Base-by-base conservation (phyloP, 2,888 invertebrate genomes). In the Doris montereyensis region DNA sequence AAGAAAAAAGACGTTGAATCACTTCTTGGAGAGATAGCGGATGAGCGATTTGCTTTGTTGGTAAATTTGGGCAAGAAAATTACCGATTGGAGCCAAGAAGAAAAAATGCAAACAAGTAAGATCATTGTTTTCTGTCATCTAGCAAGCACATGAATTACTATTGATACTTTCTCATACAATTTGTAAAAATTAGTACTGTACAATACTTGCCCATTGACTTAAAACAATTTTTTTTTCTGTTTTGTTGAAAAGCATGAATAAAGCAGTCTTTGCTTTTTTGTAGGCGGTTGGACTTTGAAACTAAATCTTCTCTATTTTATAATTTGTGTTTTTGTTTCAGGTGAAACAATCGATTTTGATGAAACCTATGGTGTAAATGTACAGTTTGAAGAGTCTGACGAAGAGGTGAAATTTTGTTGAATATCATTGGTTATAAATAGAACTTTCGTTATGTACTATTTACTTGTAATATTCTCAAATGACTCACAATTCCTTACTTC, bases 281-380 rank as follows among this genome's bases (percentile, higher is more conserved):
- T n/a, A n/a, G n/a, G n/a, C n/a, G n/a, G n/a, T n/a, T n/a, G n/a
- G n/a, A n/a, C n/a, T n/a, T n/a, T n/a, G n/a, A n/a, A n/a, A n/a
- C n/a, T n/a, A n/a, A n/a, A n/a, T n/a, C n/a, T n/a, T n/a, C n/a
- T n/a, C n/a, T n/a, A n/a, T n/a, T n/a, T n/a, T n/a, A n/a, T n/a
- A n/a, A n/a, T n/a, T n/a, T n/a, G n/a, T n/a, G n/a, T n/a, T n/a
- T 58, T 68, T 74, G 34, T 87, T 88, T 24, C 84, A 90, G 96
- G 95, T 86, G 96, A 97, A 87, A 96, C 97, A 89, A 96, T 99
- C 79, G 79, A 79, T 60, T 79, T 79, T 71, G 99, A 99, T 89
- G 99, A 99, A 92, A 96, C 97, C 0, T 98, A 98, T 89, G 99
- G 99, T 17, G 99, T 99, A 81, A 99, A 99, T 92, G 99, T 99